A percentile compares a stretch with the other conserved stretches of the same genome.
These are phyloP conservation scores for Melipona beecheii DNA, from an alignment of 2,888 invertebrate species.

Conservation along the genomic window DNA sequence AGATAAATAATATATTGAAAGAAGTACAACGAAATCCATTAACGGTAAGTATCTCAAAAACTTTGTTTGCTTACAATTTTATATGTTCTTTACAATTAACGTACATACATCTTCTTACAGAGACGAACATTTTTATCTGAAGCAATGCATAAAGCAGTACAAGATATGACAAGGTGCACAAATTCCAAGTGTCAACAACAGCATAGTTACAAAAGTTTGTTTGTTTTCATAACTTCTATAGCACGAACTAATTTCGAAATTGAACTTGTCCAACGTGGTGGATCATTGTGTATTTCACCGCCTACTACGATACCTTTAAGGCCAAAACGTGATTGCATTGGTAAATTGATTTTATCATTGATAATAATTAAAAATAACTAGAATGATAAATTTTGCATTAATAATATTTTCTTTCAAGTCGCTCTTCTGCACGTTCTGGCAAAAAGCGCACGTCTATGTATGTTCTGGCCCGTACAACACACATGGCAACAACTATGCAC, in stretches of 20 bases:
- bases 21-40: constrained; percentile 88
- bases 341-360: constrained; percentile 82
- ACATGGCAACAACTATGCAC: constrained; percentile 86
- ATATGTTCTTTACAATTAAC: neutral
- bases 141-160: constrained; percentile 96
- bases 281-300: constrained; percentile 87
- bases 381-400: neutral
- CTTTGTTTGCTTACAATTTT: neutral
- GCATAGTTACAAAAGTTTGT: constrained; percentile 89
- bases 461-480: constrained; percentile 87
- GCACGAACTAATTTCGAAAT: constrained; percentile 96
- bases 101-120: constrained; percentile 81
- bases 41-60: constrained; percentile 83
- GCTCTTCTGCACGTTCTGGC: constrained; percentile 95
- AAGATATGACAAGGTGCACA: constrained; percentile 95
- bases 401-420: constrained; percentile 86
- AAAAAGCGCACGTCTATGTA: constrained; percentile 91
- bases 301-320: constrained; percentile 86
- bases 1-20: constrained; percentile 87
- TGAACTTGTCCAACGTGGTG: constrained; percentile 95
- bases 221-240: constrained; percentile 95
- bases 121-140: constrained; percentile 89
- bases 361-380: neutral
- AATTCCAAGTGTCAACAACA: constrained; percentile 92
- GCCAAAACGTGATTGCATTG: constrained; percentile 92